Conservation (phyloP, 2,797 vertebrate species). For the Rhodeus uyekii region DNA sequence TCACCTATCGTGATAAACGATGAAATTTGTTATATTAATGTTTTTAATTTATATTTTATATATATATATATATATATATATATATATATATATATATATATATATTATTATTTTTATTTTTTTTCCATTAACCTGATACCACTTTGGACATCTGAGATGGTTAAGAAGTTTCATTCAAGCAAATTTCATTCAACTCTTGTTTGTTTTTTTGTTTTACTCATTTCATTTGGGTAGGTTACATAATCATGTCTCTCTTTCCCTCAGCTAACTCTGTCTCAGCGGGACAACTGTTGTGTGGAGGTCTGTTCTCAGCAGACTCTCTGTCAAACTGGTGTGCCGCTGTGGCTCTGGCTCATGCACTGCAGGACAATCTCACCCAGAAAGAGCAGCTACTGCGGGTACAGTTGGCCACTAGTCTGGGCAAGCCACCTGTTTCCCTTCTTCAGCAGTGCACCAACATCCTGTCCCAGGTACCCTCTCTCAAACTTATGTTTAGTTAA, state of each 20-base stretch:
- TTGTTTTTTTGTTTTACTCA: no score
- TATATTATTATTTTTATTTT: no score
- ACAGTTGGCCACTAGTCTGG: slow-evolving; percentile 94
- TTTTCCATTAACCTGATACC: no score
- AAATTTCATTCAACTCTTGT: no score
- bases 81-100: no score
- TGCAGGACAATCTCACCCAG: slow-evolving; percentile 93
- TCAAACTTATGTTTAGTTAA: neutral
- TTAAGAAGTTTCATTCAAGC: no score
- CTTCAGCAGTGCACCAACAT: slow-evolving; percentile 99
- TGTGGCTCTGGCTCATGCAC: slow-evolving; percentile 92
- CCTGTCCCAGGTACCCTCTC: slow-evolving; percentile 89
- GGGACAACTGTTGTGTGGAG: slow-evolving; percentile 94
- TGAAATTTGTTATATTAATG: no score
- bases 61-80: no score
- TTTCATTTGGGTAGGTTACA: neutral
- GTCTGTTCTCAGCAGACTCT: slow-evolving; percentile 94
- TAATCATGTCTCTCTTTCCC: neutral
- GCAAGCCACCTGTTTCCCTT: slow-evolving; percentile 94
- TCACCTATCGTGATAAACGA: no score
- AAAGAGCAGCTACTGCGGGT: slow-evolving; percentile 96
- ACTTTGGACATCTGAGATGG: no score
- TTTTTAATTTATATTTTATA: no score
- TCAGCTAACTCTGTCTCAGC: slow-evolving; percentile 93
- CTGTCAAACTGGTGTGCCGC: slow-evolving; percentile 98